These are phyloP conservation scores for Catharus fuscescens DNA, from an alignment of 2,113 vertebrate species.

Conservation along the genomic window DNA sequence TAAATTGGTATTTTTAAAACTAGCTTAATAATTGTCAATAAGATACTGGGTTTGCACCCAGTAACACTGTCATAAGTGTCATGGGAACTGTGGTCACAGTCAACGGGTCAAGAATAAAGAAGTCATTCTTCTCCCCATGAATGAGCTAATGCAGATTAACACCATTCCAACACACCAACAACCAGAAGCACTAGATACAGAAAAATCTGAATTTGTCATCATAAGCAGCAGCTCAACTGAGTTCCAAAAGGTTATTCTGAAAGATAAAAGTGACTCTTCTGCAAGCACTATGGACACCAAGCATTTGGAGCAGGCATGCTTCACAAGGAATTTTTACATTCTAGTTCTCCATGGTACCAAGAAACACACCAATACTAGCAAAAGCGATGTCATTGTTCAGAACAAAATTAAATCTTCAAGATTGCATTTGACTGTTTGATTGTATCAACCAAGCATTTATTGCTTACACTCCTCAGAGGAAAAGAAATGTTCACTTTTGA, in stretches of 20 bases:
- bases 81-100: not conserved
- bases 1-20: not conserved
- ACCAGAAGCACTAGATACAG: not conserved
- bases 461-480: not conserved
- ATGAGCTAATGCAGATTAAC: not conserved
- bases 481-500: not conserved
- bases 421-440: not conserved
- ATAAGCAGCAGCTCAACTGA: not conserved
- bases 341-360: not conserved
- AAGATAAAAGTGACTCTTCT: not conserved
- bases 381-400: not conserved
- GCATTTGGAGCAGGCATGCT: not conserved
- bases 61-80: not conserved
- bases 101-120: not conserved
- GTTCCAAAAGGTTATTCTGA: not conserved
- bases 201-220: not conserved
- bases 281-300: not conserved
- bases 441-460: not conserved
- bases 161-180: not conserved
- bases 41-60: not conserved
- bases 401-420: not conserved
- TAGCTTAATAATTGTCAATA: not conserved
- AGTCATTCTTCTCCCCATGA: not conserved
- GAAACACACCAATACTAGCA: not conserved
- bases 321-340: not conserved